phyloP scores from a whole-genome alignment of 2,888 invertebrate genomes.

The Amitus sp. region DNA sequence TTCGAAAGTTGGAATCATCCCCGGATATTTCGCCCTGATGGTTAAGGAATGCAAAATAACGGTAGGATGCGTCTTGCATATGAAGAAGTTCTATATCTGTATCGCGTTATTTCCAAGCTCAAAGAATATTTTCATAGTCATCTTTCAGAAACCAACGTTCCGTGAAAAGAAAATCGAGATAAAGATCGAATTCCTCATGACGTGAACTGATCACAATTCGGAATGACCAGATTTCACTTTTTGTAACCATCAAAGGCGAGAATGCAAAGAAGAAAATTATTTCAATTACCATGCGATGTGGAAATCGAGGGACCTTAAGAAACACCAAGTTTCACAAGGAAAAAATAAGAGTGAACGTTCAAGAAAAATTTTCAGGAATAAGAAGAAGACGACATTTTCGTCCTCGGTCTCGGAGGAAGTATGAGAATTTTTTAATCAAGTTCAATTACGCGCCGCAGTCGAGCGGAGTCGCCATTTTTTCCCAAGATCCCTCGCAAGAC shows the following conservation, averaged over 20 bases:
- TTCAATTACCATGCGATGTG: background rate
- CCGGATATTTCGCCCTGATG: conserved; percentile 27
- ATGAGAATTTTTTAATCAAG: too few relatives aligned
- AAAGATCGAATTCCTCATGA: too few relatives aligned
- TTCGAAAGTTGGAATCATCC: conserved; percentile 35
- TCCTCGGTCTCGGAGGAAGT: too few relatives aligned
- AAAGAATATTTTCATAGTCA: background rate
- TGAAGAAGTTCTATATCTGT: background rate
- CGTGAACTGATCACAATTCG: too few relatives aligned
- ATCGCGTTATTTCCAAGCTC: too few relatives aligned
- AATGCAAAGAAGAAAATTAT: background rate
- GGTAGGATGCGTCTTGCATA: background rate
- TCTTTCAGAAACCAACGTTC: background rate
- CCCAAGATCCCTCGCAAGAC: background rate
- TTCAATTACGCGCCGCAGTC: too few relatives aligned
- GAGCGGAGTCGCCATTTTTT: background rate
- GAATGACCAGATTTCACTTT: too few relatives aligned
- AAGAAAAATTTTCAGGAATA: too few relatives aligned
- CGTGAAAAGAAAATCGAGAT: too few relatives aligned
- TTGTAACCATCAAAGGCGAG: too few relatives aligned
- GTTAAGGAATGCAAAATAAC: conserved; percentile 33
- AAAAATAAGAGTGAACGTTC: too few relatives aligned
- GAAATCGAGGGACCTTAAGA: background rate
- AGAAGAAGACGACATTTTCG: too few relatives aligned
- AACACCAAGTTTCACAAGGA: background rate